Base-by-base conservation (phyloP, 2,113 vertebrate genomes). In the Prinia subflava region DNA sequence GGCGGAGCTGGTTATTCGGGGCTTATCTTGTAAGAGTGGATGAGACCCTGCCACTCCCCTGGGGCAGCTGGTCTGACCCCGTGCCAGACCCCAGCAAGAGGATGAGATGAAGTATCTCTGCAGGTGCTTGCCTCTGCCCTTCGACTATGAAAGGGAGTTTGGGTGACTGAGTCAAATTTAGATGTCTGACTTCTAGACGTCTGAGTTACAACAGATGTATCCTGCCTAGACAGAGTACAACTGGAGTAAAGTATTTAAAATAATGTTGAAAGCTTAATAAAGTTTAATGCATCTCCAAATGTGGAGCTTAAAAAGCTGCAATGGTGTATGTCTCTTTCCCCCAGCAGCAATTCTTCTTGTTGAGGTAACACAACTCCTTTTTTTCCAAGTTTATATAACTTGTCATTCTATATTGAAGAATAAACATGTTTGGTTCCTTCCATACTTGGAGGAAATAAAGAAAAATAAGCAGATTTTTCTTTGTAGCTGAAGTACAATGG, bases 1-100 rank as follows among this genome's bases (percentile, higher is more conserved):
- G 33, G 21, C 0, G 1, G 49, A 87, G 25, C 23, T 37, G 25
- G 50, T 31, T 4, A 1, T 47, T 47, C 0, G 0, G 24, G 47
- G 30, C 24, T 82, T 19, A 68, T 46, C 65, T 67, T 50, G 35
- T 37, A 37, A 9, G 16, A 14, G 6, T 7, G 35, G 75, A n/a
- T 2, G 5, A 69, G 63, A 74, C 7, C 10, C 30, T 77, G 59
- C 15, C 71, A 27, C 27, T 83, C 22, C 39, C 25, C 19, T 15
- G 30, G 47, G 42, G 33, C 56, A 49, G 30, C 1, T 22, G 16
- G 5, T 55, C 52, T 78, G 52, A 83, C 64, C 71, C 59, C 1
- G 3, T 1, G 1, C 35, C 42, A 59, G 47, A 74, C 30, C 35
- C 30, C 39, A 63, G 3, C 0, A 0, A 7, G 12, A 77, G 30